phyloP scores from a whole-genome alignment of 2,113 vertebrate genomes.

The Suricata suricatta region DNA sequence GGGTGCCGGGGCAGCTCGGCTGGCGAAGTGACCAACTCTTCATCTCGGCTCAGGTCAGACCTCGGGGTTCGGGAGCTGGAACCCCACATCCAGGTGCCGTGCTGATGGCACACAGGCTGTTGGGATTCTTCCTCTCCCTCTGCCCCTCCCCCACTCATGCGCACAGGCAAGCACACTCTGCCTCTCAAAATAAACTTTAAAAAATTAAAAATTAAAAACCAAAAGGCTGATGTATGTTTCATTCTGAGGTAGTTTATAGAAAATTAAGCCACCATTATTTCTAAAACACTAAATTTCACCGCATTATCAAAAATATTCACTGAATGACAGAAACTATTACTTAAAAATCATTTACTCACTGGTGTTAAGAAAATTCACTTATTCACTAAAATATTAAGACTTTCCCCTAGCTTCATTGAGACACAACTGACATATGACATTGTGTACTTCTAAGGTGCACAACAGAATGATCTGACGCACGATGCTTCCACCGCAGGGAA shows the following conservation, averaged over 20 bases:
- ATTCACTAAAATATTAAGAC: neutral
- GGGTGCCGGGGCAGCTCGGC: no score
- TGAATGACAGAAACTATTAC: neutral
- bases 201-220: no score
- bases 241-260: neutral
- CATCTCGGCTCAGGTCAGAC: no score
- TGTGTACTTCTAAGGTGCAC: neutral
- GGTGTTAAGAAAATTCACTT: constrained; percentile 34
- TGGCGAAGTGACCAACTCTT: no score
- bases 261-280: neutral
- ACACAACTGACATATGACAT: neutral
- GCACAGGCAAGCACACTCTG: no score
- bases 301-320: neutral
- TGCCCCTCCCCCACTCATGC: no score
- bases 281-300: neutral
- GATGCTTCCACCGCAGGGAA: neutral
- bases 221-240: neutral
- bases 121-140: no score
- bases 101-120: no score
- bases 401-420: neutral
- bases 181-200: no score
- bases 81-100: no score
- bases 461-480: neutral
- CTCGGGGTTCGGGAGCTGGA: no score
- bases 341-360: neutral